phyloP scores from a whole-genome alignment of 2,888 invertebrate species.

The Magallana nippona region DNA sequence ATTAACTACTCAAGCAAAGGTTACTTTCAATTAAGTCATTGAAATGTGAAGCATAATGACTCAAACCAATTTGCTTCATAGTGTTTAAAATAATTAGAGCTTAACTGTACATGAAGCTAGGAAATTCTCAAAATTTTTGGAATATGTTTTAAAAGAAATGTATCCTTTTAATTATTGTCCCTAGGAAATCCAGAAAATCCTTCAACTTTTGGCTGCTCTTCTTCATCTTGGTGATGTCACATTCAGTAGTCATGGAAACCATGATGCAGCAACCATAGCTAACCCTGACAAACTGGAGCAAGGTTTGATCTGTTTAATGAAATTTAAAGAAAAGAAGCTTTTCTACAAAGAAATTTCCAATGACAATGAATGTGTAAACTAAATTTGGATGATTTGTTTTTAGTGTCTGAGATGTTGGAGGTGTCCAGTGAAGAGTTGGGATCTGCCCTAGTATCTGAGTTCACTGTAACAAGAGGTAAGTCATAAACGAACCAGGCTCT shows the following conservation, averaged over 20 bases:
- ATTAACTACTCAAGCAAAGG: background rate
- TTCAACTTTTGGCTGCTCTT: slow-evolving; percentile 73
- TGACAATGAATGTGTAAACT: no score
- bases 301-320: slow-evolving; percentile 43
- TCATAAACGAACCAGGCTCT: background rate
- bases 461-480: slow-evolving; percentile 66
- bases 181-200: slow-evolving; percentile 74
- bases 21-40: no score
- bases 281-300: slow-evolving; percentile 65
- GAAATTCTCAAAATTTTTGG: no score
- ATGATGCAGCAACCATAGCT: slow-evolving; percentile 71
- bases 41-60: no score
- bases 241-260: slow-evolving; percentile 68
- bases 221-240: slow-evolving; percentile 76
- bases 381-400: slow-evolving; percentile 1
- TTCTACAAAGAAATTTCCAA: no score
- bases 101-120: background rate
- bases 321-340: no score
- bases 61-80: background rate
- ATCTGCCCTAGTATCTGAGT: slow-evolving; percentile 65
- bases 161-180: background rate
- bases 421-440: slow-evolving; percentile 63
- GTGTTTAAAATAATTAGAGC: background rate
- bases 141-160: background rate
- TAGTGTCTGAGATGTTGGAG: slow-evolving; percentile 66